Base-by-base conservation (phyloP, 92 coral and sea anemone genomes). In the Chrysogorgia sp. region DNA sequence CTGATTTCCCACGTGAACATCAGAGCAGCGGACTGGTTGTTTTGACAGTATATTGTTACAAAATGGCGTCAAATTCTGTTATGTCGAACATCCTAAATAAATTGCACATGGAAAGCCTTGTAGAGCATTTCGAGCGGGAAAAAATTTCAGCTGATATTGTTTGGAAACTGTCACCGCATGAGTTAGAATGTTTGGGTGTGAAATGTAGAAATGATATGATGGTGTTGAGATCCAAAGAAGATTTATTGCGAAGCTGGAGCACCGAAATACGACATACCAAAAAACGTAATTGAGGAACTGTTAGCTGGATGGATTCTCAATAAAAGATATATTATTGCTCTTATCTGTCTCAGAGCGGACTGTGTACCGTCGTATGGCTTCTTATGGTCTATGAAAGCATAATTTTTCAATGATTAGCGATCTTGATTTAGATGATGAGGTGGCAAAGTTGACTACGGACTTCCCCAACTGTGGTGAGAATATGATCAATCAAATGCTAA, bases 291-390 rank as follows among this genome's bases (percentile, higher is more conserved):
- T 53, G 60, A 53, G 28, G 60, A 53, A 19, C 60, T 53, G 6
- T 19, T 53, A n/a, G 28, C 23, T 19, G 28, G 60, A 53, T 53
- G 60, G 60, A 53, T 53, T 53, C 17, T 53, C 60, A 4, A 52
- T 52, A 5, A 65, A 83, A n/a, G 92, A 77, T 66, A 70, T 84
- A 28, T 34, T 64, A 45, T 37, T 49, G 41, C 64, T 84, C 25
- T 77, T 84, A 63, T 40, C 63, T 58, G 88, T 84, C 12, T 77
- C 65, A 34, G 83, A 83, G 62, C 77, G 84, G 24, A 77, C 84
- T 23, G 41, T 82, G 40, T 82, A 82, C 56, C 81, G 57, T 10
- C 50, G 86, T 25, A 82, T 82, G 81, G 43, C 43, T 37, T 31
- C 29, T 9, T 72, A 71, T 31, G 40, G 84, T 32, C 63, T 85